Evolutionary conservation across 1,140 invertebrate genomes (phyloP), one percentile per base, ranked within the genome.

Genomic region (Pemphigus obesinymphae): DNA sequence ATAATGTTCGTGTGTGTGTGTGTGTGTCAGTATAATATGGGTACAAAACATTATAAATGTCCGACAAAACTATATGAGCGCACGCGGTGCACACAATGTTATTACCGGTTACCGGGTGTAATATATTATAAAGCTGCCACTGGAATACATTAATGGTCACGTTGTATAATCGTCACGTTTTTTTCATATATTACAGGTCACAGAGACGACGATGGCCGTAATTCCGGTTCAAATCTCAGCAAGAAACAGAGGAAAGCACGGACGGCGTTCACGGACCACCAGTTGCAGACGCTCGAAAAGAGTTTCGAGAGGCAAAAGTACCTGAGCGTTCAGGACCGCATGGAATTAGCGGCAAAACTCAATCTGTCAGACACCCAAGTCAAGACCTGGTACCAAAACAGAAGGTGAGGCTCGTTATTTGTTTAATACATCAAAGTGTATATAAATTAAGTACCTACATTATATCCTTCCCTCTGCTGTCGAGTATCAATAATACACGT

Each of bases 281-380:
- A 99, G 87, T 90, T 99, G 63, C 96, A 97, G 87, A 96, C 97
- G 4, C 88, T 99, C 84, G 98, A 99, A 88, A 98, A 97, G 87
- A 97, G 94, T 82, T 99, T 99, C 88, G 97, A 99, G 87, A 89
- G 96, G 83, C 97, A 99, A 88, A 99, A 99, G 87, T 99, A 99
- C 89, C 91, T 99, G 34, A 97, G 95, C 85, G 98, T 99, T 7
- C 97, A 99, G 86, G 98, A 99, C 87, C 90, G 98, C 82, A 98
- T 99, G 95, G 97, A 99, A 89, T 88, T 99, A 83, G 98, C 98
- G 0, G 94, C 96, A 40, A 97, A 97, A 87, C 90, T 99, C 50
- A 95, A 96, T 83, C 90, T 99, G 34, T 97, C 95, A 11, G 98
- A 99, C 87, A 99, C 97, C 17, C 98, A 99, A 91, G 97, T 99